Base-by-base conservation (phyloP, 1,140 invertebrate species). In the Megalopta genalis region DNA sequence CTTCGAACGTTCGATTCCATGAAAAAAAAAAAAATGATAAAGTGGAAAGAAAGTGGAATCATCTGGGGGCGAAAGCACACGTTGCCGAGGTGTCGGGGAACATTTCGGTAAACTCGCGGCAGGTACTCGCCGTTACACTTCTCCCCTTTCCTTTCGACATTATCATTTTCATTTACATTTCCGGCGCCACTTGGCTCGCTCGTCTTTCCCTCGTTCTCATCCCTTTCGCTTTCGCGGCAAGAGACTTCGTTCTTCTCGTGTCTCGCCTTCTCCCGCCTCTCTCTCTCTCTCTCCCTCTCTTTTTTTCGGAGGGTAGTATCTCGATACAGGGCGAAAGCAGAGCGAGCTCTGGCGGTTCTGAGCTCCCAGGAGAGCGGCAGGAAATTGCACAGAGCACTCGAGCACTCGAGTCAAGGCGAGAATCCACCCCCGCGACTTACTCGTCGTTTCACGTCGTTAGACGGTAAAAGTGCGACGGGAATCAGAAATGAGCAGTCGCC, bases 141-240 rank as follows among this genome's bases (percentile, higher is more conserved):
- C 52, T 9, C 54, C n/a, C 54, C 18, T 21, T 57, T n/a, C 6
- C 16, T 25, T 21, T 71, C 80, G 52, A 52, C 46, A 83, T 83
- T 83, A 77, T 71, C 73, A 70, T 77, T 83, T 83, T 83, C 80
- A 83, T 82, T 82, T 83, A 77, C 80, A 83, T 77, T 71, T 70
- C 49, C 67, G 42, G 37, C 59, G 7, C 10, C 60, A 25, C 37
- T 14, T 27, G 39, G 10, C 59, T 63, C 39, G 23, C 8, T 16
- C n/a, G 21, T 25, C 42, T 32, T 21, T 3, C 21, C 42, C 42
- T 46, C 42, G 42, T 46, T 46, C 60, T 52, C 23, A 5, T 8
- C 27, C 14, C 21, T 5, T 7, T 12, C 59, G 3, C 25, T 46
- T 25, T 10, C n/a, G 4, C 18, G 18, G 16, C 5, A 4, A 57